A percentile compares a stretch with the other conserved stretches of the same genome.
Conservation (phyloP, 2,797 vertebrate species). For the Acanthurus leucopareius region DNA sequence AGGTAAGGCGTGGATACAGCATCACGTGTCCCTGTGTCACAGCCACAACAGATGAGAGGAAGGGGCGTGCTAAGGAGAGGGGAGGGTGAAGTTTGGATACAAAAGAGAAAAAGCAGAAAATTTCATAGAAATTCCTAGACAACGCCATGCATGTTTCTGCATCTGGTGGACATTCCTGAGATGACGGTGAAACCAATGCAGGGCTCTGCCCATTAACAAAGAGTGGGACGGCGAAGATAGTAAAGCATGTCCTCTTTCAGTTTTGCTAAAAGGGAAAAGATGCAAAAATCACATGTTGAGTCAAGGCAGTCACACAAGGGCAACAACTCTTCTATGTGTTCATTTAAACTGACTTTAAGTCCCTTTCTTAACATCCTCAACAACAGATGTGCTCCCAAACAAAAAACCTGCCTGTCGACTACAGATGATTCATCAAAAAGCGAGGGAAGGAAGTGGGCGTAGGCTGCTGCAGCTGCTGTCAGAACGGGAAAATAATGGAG, state of each 20-base stretch:
- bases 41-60: constrained; percentile 40
- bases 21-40: constrained; percentile 15
- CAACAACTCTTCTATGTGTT: not conserved
- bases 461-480: constrained; percentile 44
- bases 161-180: constrained; percentile 16
- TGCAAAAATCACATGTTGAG: not conserved
- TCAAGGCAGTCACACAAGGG: not conserved
- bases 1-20: not conserved
- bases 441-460: constrained; percentile 49
- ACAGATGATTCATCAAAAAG: constrained; percentile 54
- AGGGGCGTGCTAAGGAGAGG: not conserved
- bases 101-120: constrained; percentile 41
- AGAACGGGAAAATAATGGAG: constrained; percentile 50
- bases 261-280: not conserved
- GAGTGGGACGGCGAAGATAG: constrained; percentile 25
- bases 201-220: constrained; percentile 25
- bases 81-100: not conserved
- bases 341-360: not conserved
- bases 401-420: constrained; percentile 11
- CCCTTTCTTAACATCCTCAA: not conserved
- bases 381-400: constrained; percentile 20
- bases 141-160: constrained; percentile 33
- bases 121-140: constrained; percentile 58
- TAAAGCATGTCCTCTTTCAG: constrained; percentile 7
- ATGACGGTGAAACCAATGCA: constrained; percentile 41